Conservation (phyloP, 1,140 invertebrate species). For the Cylas formicarius region DNA sequence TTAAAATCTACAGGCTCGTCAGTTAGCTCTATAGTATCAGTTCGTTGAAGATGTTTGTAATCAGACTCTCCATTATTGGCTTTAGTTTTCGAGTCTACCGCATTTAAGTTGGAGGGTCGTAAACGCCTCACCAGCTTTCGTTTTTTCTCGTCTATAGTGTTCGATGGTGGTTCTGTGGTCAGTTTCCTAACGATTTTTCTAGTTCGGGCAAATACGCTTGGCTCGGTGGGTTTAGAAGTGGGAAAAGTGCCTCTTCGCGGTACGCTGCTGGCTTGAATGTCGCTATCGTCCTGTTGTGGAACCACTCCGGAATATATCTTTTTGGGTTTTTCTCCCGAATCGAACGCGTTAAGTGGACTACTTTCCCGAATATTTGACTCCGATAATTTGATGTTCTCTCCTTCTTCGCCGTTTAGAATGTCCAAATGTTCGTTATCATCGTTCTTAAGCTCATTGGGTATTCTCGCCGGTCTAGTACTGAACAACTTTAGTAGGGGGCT, state of each 20-base stretch:
- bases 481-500: slow-evolving; percentile 16
- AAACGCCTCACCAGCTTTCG: too few relatives aligned
- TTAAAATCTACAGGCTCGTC: too few relatives aligned
- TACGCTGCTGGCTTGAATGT: neutral
- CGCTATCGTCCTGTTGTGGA: neutral
- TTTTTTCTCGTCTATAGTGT: too few relatives aligned
- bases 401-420: slow-evolving; percentile 39
- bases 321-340: slow-evolving; percentile 27
- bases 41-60: too few relatives aligned
- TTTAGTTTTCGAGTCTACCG: too few relatives aligned
- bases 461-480: slow-evolving; percentile 5
- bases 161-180: too few relatives aligned
- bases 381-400: slow-evolving; percentile 49
- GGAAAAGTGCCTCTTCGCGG: neutral
- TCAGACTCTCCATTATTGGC: too few relatives aligned
- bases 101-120: too few relatives aligned
- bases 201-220: slow-evolving; percentile 37
- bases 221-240: slow-evolving; percentile 19
- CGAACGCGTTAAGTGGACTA: slow-evolving; percentile 30
- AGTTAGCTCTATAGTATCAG: too few relatives aligned
- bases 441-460: slow-evolving; percentile 3
- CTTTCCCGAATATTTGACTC: slow-evolving; percentile 51
- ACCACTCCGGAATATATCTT: slow-evolving; percentile 11
- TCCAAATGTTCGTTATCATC: slow-evolving; percentile 30
- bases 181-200: slow-evolving; percentile 49